phyloP scores from a whole-genome alignment of 2,888 invertebrate genomes.

The Ochropleura plecta region DNA sequence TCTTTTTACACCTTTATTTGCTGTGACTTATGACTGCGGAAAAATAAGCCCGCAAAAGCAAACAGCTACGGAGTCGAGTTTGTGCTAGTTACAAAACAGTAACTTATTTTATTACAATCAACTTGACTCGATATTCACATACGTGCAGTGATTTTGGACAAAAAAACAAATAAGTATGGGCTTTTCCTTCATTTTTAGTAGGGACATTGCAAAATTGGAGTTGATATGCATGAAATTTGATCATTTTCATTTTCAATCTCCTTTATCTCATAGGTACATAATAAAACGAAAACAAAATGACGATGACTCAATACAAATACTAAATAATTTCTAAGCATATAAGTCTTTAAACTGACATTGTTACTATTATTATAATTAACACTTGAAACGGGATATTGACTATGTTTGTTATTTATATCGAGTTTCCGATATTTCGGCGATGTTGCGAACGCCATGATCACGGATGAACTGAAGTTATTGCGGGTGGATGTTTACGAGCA shows the following conservation, averaged over 20 bases:
- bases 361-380: no score
- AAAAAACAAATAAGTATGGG: background rate
- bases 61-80: slow-evolving; percentile 7
- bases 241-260: background rate
- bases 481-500: no score
- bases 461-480: no score
- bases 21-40: slow-evolving; percentile 7
- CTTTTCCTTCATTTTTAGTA: background rate
- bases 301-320: background rate
- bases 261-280: background rate
- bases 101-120: background rate
- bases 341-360: no score
- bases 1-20: slow-evolving; percentile 51
- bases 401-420: no score
- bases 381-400: no score
- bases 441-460: no score
- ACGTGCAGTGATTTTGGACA: background rate
- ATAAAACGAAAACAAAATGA: background rate
- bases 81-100: background rate
- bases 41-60: slow-evolving; percentile 11
- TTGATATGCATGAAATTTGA: background rate
- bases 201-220: background rate
- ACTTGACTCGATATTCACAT: background rate
- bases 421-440: no score
- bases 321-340: background rate